Conservation (phyloP, 1,140 invertebrate genomes). For the Cydia amplana region DNA sequence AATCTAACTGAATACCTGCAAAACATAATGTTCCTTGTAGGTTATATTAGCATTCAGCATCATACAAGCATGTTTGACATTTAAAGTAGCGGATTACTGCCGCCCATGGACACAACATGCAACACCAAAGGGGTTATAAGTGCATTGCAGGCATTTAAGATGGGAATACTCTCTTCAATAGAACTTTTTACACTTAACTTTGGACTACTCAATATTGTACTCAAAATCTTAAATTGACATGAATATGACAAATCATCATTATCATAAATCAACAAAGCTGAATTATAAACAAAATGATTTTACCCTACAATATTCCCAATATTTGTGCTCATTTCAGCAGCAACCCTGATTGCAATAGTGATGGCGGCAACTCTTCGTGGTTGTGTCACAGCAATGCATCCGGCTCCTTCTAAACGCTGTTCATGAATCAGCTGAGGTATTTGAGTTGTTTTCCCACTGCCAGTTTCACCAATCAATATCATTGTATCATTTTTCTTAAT, state of each 20-base stretch:
- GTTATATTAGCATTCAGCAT: too few species aligned
- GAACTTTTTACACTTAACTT: too few species aligned
- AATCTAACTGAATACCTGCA: conserved; percentile 93
- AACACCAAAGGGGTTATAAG: too few species aligned
- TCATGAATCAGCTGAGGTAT: conserved; percentile 96
- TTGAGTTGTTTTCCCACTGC: conserved; percentile 98
- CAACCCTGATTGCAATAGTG: conserved; percentile 91
- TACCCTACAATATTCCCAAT: conserved; percentile 93
- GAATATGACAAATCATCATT: too few species aligned
- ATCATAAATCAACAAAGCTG: too few species aligned
- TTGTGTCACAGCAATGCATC: conserved; percentile 92
- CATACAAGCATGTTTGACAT: too few species aligned
- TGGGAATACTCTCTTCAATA: too few species aligned
- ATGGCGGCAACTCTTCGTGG: conserved; percentile 95
- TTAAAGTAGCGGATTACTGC: too few species aligned
- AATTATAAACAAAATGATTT: conserved; percentile 77
- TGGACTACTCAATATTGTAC: too few species aligned
- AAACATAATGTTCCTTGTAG: conserved; percentile 4
- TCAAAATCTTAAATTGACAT: too few species aligned
- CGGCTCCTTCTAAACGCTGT: conserved; percentile 88
- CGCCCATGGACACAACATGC: too few species aligned
- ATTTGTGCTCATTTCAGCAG: conserved; percentile 88
- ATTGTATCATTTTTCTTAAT: conserved; percentile 79
- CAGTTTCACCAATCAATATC: conserved; percentile 98
- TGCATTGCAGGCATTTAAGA: too few species aligned